These are phyloP conservation scores for Platorchestia sp. DNA, from an alignment of 1,140 invertebrate genomes.

Conservation along the genomic window DNA sequence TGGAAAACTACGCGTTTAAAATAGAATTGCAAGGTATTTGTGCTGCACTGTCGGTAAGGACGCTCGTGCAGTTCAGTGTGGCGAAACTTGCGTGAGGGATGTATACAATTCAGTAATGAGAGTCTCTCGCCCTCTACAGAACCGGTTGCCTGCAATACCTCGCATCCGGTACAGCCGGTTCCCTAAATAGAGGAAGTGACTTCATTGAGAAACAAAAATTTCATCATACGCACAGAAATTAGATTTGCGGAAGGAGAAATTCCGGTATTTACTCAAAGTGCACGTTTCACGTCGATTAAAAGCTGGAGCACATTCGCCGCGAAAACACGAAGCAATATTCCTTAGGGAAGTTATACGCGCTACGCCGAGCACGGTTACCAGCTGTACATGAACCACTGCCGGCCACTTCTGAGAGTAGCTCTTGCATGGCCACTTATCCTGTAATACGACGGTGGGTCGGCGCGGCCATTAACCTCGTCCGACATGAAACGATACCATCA, in stretches of 20 bases:
- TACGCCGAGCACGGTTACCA: background rate
- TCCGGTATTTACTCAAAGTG: background rate
- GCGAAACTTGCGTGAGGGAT: background rate
- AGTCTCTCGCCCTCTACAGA: background rate
- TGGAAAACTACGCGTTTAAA: background rate
- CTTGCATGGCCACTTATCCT: slow-evolving; percentile 12
- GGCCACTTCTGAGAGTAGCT: background rate
- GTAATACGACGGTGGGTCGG: slow-evolving; percentile 18
- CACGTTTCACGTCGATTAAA: background rate
- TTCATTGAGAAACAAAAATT: background rate
- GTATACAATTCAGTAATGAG: slow-evolving; percentile 30
- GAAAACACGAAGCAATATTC: background rate
- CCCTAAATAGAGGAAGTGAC: background rate
- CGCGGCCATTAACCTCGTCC: slow-evolving; percentile 30
- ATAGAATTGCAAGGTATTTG: background rate
- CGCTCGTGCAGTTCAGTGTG: background rate
- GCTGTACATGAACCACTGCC: background rate
- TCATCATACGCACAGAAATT: background rate
- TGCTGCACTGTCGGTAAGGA: background rate
- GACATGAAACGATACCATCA: slow-evolving; percentile 12
- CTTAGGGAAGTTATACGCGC: background rate
- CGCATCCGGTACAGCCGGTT: slow-evolving; percentile 5
- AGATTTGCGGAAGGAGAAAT: background rate
- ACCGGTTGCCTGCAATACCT: slow-evolving; percentile 17
- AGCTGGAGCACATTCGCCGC: background rate